A percentile compares a stretch with the other conserved stretches of the same genome.
Evolutionary conservation across 2,113 vertebrate genomes (phyloP).

Genomic region (Hipposideros armiger): DNA sequence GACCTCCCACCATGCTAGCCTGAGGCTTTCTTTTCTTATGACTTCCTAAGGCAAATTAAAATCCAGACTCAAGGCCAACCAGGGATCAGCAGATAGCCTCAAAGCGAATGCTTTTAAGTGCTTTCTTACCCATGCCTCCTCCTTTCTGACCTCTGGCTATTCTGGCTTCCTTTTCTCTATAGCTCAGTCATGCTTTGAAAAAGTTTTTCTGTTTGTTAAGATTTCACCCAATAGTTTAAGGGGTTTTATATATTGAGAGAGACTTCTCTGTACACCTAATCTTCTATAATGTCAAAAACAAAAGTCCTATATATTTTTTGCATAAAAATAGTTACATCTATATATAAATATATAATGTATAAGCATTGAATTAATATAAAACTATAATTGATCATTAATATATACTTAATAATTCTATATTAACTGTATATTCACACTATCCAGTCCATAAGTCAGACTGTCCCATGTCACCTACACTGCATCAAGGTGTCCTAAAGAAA

Average conservation of each 20-base stretch:
- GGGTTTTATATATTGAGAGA: background rate
- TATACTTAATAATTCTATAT: background rate
- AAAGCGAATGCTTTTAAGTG: background rate
- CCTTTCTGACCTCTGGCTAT: background rate
- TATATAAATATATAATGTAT: background rate
- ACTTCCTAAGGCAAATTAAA: background rate
- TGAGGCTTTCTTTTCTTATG: background rate
- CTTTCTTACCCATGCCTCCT: background rate
- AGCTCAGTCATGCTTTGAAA: background rate
- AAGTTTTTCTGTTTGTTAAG: background rate
- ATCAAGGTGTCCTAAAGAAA: background rate
- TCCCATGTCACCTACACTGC: background rate
- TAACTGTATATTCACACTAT: background rate
- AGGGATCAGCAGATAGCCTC: background rate
- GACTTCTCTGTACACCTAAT: constrained; percentile 9
- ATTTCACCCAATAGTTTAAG: background rate
- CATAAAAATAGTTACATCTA: background rate
- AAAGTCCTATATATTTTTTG: background rate
- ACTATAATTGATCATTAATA: background rate
- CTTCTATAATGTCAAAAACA: constrained; percentile 38
- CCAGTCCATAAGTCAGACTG: background rate
- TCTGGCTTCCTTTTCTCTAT: background rate
- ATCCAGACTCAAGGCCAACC: background rate
- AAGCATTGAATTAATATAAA: background rate
- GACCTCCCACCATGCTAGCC: background rate